phyloP scores from a whole-genome alignment of 2,888 invertebrate species.

The Apantesis nais region DNA sequence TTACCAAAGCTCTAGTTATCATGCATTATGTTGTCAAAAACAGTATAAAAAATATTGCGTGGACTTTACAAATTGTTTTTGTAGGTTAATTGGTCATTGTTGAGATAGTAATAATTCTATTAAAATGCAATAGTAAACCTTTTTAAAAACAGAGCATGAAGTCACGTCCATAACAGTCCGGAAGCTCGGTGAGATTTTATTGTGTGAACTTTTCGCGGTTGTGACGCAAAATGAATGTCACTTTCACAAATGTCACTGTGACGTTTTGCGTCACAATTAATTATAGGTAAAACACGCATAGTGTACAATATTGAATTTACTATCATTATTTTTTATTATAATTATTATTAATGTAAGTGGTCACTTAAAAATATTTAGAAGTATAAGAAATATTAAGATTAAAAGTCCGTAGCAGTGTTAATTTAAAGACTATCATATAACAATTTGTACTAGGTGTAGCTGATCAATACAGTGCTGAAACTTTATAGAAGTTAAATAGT shows the following conservation, averaged over 20 bases:
- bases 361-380: neutral
- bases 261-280: too few relatives aligned
- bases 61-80: neutral
- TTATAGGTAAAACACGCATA: too few relatives aligned
- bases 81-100: neutral
- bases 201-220: neutral
- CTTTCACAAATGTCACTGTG: neutral
- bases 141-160: neutral
- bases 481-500: neutral
- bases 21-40: neutral
- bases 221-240: neutral
- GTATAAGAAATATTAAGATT: too few relatives aligned
- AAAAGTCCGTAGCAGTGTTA: neutral
- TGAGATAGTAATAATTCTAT: neutral
- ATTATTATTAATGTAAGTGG: neutral
- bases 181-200: neutral
- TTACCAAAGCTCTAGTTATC: neutral
- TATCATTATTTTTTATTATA: too few relatives aligned
- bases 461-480: neutral
- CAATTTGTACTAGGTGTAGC: neutral
- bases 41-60: neutral
- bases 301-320: too few relatives aligned
- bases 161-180: neutral
- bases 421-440: neutral
- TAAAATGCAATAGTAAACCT: neutral